phyloP scores from a whole-genome alignment of 2,113 vertebrate species.

The Scalopus aquaticus region DNA sequence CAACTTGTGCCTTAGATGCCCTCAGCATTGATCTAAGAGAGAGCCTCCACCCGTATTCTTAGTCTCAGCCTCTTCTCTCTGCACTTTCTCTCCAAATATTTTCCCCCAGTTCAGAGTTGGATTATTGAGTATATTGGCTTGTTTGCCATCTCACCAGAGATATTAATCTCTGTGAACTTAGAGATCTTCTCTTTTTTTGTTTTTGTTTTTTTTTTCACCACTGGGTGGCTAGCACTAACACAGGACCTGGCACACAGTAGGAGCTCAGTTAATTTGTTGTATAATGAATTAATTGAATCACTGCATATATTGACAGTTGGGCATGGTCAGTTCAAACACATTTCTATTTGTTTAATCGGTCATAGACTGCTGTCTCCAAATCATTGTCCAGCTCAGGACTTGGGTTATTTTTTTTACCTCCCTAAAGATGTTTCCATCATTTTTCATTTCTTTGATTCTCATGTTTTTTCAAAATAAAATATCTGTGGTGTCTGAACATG shows the following conservation, averaged over 20 bases:
- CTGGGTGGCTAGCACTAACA: not conserved
- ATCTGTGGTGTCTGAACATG: not conserved
- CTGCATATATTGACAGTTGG: not conserved
- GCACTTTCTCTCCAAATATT: not conserved
- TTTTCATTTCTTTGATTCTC: not conserved
- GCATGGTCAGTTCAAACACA: not conserved
- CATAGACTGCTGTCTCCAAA: not conserved
- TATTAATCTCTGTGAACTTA: not conserved
- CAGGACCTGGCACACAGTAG: not conserved
- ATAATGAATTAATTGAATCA: not conserved
- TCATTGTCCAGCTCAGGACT: not conserved
- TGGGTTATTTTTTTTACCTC: not conserved
- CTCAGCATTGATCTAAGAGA: not conserved
- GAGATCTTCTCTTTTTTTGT: not conserved
- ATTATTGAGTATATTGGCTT: not conserved
- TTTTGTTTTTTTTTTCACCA: not conserved
- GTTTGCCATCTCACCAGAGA: not conserved
- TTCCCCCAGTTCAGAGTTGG: not conserved
- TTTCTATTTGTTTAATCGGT: not conserved
- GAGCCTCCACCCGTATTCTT: too few relatives aligned
- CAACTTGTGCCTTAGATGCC: too few relatives aligned
- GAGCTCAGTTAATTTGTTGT: not conserved
- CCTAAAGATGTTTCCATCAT: not conserved
- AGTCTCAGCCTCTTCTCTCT: not conserved
- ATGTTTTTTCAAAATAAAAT: not conserved